Percentiles rank a stretch among this genome's conserved stretches.
Conservation (phyloP, 2,888 invertebrate genomes). For the Parapristionchus giblindavisi region DNA sequence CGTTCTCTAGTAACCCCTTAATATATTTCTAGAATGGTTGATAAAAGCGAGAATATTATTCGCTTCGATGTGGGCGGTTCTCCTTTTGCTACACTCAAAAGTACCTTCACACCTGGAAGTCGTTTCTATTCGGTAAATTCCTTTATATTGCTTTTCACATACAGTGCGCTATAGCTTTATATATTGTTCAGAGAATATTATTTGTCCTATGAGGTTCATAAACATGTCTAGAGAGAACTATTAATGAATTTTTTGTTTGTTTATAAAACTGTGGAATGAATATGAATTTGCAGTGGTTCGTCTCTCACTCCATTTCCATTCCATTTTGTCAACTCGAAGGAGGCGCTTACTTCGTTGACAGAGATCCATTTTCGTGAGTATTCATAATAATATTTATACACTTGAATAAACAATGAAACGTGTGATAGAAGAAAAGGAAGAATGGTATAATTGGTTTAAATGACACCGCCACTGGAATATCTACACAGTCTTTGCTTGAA, state of each 20-base stretch:
- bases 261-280: neutral
- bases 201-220: no score
- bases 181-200: no score
- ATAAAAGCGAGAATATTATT: constrained; percentile 45
- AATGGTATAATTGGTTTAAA: no score
- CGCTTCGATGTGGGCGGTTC: constrained; percentile 67
- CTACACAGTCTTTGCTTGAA: no score
- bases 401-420: no score
- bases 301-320: constrained; percentile 54
- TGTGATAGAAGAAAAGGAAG: no score
- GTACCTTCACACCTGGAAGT: constrained; percentile 49
- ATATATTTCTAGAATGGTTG: constrained; percentile 7
- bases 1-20: neutral
- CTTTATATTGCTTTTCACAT: neutral
- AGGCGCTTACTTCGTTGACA: constrained; percentile 66
- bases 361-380: constrained; percentile 62
- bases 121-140: constrained; percentile 53
- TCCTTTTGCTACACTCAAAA: constrained; percentile 47
- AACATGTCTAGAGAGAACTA: no score
- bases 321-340: constrained; percentile 59
- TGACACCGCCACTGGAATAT: no score
- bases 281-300: constrained; percentile 60
- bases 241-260: neutral
- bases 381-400: no score
- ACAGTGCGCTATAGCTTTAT: no score